Conservation (phyloP, 2,797 vertebrate species). For the Menidia menidia region DNA sequence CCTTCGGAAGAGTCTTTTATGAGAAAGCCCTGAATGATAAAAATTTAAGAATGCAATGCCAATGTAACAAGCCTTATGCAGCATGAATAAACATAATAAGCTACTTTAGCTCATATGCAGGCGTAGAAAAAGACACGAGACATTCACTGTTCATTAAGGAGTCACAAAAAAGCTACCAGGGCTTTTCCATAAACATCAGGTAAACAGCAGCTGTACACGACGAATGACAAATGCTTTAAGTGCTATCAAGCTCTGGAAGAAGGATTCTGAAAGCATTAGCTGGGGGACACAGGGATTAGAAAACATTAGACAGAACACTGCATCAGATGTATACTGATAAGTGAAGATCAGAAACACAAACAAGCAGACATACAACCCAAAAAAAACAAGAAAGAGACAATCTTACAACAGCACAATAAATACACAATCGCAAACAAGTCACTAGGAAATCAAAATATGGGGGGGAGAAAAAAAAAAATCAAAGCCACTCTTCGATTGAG, state of each 20-base stretch:
- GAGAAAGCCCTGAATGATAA: constrained; percentile 24
- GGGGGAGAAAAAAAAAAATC: constrained; percentile 17
- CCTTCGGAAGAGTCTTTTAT: constrained; percentile 10
- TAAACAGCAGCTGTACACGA: constrained; percentile 30
- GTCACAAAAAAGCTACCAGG: constrained; percentile 39
- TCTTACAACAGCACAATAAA: no score
- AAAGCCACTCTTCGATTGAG: constrained; percentile 31
- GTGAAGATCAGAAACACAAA: constrained; percentile 28
- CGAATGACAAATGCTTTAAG: constrained; percentile 63
- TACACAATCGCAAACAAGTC: no score
- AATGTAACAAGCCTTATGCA: constrained; percentile 3
- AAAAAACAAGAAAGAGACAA: background rate
- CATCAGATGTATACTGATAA: constrained; percentile 33
- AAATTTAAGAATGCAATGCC: constrained; percentile 25
- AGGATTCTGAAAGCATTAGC: constrained; percentile 22
- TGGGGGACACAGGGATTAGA: constrained; percentile 34
- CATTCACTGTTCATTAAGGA: background rate
- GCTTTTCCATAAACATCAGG: constrained; percentile 21
- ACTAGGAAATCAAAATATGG: background rate
- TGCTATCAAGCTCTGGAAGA: constrained; percentile 46
- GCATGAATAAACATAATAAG: background rate
- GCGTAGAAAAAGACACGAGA: background rate
- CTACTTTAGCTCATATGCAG: constrained; percentile 5
- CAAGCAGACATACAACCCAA: background rate
- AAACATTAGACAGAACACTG: constrained; percentile 13